Conservation (phyloP, 2,797 vertebrate genomes). For the Tragelaphus eurycerus region DNA sequence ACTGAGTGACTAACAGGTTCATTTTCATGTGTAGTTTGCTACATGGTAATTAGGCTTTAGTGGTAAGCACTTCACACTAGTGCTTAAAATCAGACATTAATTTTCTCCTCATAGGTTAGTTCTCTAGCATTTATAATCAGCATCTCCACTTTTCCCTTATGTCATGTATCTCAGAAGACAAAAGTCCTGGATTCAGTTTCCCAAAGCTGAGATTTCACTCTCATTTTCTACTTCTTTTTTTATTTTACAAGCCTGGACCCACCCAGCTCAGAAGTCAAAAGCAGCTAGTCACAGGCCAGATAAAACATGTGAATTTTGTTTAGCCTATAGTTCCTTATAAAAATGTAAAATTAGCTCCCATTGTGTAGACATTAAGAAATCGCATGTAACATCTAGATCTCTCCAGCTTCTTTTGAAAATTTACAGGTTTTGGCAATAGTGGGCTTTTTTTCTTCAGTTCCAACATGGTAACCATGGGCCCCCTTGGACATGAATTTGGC, state of each 20-base stretch:
- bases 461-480: no score
- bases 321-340: neutral
- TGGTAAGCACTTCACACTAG: neutral
- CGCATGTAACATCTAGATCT: neutral
- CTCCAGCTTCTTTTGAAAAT: neutral
- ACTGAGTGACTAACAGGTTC: neutral
- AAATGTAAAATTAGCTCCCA: neutral
- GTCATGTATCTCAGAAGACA: neutral
- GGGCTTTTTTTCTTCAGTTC: neutral
- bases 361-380: neutral
- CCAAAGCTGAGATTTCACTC: neutral
- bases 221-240: neutral
- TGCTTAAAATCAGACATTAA: neutral
- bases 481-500: neutral
- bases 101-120: neutral
- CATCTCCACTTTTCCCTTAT: neutral
- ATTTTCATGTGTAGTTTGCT: neutral
- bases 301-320: neutral
- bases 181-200: neutral
- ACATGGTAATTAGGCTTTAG: neutral
- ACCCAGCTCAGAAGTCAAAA: neutral
- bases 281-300: neutral
- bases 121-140: neutral
- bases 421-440: neutral
- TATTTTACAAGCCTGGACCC: neutral